Base-by-base conservation (phyloP, 2,113 vertebrate species). In the Nerophis ophidion region DNA sequence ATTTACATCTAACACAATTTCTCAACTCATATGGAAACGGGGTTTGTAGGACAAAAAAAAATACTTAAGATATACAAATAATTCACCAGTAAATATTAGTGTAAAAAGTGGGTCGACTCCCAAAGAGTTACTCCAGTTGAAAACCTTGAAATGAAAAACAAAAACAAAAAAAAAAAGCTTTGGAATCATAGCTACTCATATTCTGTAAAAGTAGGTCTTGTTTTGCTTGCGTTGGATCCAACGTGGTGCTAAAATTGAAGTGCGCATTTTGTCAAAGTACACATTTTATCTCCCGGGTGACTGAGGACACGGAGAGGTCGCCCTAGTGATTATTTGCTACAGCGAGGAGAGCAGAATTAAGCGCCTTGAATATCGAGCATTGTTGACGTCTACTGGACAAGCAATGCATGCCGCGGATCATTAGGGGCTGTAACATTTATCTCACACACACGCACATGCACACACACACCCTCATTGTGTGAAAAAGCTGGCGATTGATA, bases 71-170 rank as follows among this genome's bases (percentile, higher is more conserved):
- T 26, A 26, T 44, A 44, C 10, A 44, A 44, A 44, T 44, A 44
- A 44, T 44, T 44, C 11, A 5, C 40, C 40, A 44, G 40, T 44
- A 3, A 44, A 44, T 11, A 11, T 44, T 9, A 44, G 40, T 44
- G 10, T 44, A 44, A 44, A 40, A 44, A 44, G 57, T 80, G 72
- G 81, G 77, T 78, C 75, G 67, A 70, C 77, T 83, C 75, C 81
- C 81, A 56, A 65, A 75, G 63, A 83, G 57, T 48, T 65, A 67
- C 35, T 57, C 40, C 10, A 44, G 3, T 12, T 5, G 10, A 44
- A 12, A 44, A 44, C 45, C 52, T 3, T 52, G 64, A 58, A 71
- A 74, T 44, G 40, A 12, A 44, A 44, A 44, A 26, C 26, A 26
- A 44, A 44, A 12, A 11, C 40, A 26, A 12, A 44, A 44, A 44